phyloP scores from a whole-genome alignment of 2,797 vertebrate species.

The Xiphophorus birchmanni region DNA sequence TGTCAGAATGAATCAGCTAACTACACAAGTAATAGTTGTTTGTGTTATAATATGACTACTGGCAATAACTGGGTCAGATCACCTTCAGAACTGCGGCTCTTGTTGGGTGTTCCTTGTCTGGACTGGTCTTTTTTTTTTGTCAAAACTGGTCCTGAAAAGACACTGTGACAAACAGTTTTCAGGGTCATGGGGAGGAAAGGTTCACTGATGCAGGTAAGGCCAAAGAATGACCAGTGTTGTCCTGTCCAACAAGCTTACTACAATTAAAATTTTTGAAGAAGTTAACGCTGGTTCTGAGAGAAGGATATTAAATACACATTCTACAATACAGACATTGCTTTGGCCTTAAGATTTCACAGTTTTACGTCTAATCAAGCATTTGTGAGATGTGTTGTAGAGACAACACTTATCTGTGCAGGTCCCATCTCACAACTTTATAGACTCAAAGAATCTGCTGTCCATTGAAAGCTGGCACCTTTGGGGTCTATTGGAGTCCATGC shows the following conservation, averaged over 20 bases:
- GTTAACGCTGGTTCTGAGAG: background rate
- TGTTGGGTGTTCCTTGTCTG: background rate
- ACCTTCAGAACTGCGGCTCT: background rate
- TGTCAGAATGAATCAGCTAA: conserved; percentile 16
- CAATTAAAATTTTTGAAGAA: background rate
- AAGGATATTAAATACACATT: background rate
- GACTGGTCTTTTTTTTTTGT: background rate
- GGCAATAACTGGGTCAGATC: background rate
- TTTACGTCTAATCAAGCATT: background rate
- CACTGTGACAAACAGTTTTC: background rate
- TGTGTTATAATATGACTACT: background rate
- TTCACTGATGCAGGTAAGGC: background rate
- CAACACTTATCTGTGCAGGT: background rate
- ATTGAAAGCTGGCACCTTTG: background rate
- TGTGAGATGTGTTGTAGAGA: background rate
- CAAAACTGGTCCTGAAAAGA: background rate
- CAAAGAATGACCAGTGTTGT: background rate
- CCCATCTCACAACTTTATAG: background rate
- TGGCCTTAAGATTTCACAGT: background rate
- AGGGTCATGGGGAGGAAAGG: background rate
- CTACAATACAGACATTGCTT: background rate
- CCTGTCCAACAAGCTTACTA: background rate
- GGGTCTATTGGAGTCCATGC: background rate
- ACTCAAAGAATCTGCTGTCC: background rate
- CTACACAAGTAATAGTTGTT: background rate